Percentiles rank a stretch among this genome's conserved stretches.
Evolutionary conservation across 1,140 invertebrate genomes (phyloP).

Genomic region (Aethina tumida): DNA sequence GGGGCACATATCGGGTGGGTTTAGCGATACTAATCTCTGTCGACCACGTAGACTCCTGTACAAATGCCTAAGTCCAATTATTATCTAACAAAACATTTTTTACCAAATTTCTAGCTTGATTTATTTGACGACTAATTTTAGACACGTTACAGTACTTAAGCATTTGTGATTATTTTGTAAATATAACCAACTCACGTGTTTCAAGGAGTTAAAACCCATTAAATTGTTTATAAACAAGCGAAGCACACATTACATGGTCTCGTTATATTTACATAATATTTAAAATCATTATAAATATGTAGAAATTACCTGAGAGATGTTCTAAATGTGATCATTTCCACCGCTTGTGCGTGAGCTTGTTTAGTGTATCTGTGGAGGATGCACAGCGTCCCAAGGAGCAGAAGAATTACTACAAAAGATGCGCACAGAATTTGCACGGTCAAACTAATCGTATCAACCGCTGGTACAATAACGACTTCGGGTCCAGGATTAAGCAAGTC

Average conservation of each 20-base stretch:
- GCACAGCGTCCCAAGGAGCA: slow-evolving; percentile 57
- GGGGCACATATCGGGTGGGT: slow-evolving; percentile 72
- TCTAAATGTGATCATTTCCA: slow-evolving; percentile 63
- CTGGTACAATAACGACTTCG: slow-evolving; percentile 31
- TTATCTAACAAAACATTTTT: too few species aligned
- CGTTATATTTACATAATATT: too few species aligned
- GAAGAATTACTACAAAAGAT: slow-evolving; percentile 52
- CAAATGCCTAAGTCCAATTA: slow-evolving; percentile 39
- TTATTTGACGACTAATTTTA: too few species aligned
- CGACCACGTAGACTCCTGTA: slow-evolving; percentile 53
- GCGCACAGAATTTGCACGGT: slow-evolving; percentile 46
- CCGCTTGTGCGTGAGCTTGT: slow-evolving; percentile 59
- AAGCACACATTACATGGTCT: too few species aligned
- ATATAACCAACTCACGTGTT: too few species aligned
- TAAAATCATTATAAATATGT: slow-evolving; percentile 11
- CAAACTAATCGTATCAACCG: slow-evolving; percentile 32
- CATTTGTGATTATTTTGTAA: slow-evolving; percentile 10
- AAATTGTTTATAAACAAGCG: too few species aligned
- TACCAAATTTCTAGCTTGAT: too few species aligned
- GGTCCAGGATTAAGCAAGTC: slow-evolving; percentile 43
- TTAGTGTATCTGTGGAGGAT: slow-evolving; percentile 62
- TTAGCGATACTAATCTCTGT: slow-evolving; percentile 51
- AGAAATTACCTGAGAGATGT: slow-evolving; percentile 52
- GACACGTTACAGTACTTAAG: slow-evolving; percentile 14
- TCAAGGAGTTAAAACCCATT: too few species aligned